These are phyloP conservation scores for Trilocha varians DNA, from an alignment of 2,888 invertebrate species.

Conservation along the genomic window DNA sequence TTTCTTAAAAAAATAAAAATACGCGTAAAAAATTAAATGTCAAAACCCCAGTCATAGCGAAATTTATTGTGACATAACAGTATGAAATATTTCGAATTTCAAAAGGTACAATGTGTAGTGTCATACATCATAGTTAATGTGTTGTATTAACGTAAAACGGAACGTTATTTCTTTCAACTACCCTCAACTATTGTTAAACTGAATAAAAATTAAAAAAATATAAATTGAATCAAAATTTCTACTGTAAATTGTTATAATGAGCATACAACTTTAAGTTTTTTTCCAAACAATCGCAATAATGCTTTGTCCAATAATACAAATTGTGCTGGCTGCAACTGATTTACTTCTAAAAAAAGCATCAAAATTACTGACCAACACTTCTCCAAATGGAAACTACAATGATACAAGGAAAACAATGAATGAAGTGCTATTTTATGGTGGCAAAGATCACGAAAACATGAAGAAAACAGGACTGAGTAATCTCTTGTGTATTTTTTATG, in stretches of 20 bases:
- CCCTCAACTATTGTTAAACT: too few relatives aligned
- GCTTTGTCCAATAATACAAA: background rate
- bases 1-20: constrained; percentile 3
- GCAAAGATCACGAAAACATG: constrained; percentile 24
- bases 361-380: constrained; percentile 15
- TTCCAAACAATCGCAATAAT: background rate
- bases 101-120: too few relatives aligned
- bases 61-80: too few relatives aligned
- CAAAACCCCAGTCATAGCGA: constrained; percentile 2
- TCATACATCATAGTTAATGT: too few relatives aligned
- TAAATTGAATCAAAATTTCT: too few relatives aligned
- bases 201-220: too few relatives aligned
- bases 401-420: constrained; percentile 25
- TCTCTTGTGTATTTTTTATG: constrained; percentile 39
- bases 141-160: background rate
- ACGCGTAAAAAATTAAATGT: constrained; percentile 1
- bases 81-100: too few relatives aligned
- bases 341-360: constrained; percentile 1
- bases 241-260: too few relatives aligned
- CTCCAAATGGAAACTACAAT: constrained; percentile 10
- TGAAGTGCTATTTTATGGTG: constrained; percentile 46
- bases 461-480: constrained; percentile 37
- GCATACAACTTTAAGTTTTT: background rate
- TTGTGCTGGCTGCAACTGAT: background rate
- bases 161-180: background rate